Percentiles rank a stretch among this genome's conserved stretches.
Evolutionary conservation across 2,797 vertebrate genomes (phyloP).

Genomic region (Arnoldichthys spilopterus): DNA sequence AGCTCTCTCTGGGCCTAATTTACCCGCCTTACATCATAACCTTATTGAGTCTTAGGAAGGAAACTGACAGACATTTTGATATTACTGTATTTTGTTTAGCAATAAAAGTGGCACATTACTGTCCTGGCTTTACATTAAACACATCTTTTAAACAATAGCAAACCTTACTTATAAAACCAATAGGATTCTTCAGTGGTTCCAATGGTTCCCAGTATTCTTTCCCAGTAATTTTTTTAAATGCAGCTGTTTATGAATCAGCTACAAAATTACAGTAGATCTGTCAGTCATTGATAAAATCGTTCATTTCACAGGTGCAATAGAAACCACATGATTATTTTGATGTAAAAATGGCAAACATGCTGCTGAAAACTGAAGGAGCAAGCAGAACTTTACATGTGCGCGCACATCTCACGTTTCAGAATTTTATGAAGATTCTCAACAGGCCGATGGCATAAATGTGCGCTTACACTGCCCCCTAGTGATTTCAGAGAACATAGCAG

Average conservation of each 20-base stretch:
- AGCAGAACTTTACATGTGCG: not conserved
- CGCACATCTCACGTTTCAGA: not conserved
- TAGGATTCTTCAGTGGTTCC: no score
- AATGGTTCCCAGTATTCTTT: no score
- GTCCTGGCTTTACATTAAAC: not conserved
- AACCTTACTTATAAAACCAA: no score
- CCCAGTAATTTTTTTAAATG: no score
- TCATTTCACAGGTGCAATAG: not conserved
- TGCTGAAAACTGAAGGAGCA: not conserved
- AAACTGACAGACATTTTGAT: not conserved
- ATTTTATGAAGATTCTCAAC: not conserved
- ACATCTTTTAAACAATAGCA: no score
- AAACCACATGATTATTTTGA: not conserved
- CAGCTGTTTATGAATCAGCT: not conserved
- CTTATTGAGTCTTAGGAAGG: slow-evolving; percentile 24
- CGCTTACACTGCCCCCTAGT: slow-evolving; percentile 63
- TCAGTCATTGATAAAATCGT: not conserved
- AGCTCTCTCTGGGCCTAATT: slow-evolving; percentile 53
- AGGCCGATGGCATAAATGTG: not conserved
- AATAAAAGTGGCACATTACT: not conserved
- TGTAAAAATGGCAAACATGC: not conserved
- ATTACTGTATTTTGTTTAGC: not conserved
- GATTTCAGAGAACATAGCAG: slow-evolving; percentile 29
- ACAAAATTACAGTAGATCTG: not conserved
- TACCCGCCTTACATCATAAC: slow-evolving; percentile 34